A percentile compares a stretch with the other conserved stretches of the same genome.
Conservation (phyloP, 2,888 invertebrate genomes). For the Lithophane ornitopus region DNA sequence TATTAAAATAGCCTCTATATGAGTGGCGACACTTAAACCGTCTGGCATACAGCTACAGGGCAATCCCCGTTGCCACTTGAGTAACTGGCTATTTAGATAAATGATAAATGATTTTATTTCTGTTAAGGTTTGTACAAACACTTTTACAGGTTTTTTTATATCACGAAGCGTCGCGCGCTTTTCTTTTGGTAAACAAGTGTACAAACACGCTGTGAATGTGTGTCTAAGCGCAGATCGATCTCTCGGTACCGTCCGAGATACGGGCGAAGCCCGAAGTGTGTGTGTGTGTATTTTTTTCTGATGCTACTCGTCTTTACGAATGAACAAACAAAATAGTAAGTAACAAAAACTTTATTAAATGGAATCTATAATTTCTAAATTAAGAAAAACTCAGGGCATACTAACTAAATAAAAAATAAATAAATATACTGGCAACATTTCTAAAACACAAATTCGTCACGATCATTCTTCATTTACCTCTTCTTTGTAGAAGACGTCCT, state of each 20-base stretch:
- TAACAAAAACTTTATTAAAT: neutral
- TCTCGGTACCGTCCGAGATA: neutral
- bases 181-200: neutral
- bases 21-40: neutral
- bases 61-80: neutral
- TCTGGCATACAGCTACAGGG: neutral
- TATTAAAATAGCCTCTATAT: neutral
- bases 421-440: neutral
- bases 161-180: neutral
- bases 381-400: neutral
- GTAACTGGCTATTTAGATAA: neutral
- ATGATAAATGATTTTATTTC: neutral
- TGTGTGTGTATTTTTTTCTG: neutral
- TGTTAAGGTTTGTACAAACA: neutral
- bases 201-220: neutral
- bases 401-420: neutral
- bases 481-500: constrained; percentile 11
- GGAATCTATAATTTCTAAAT: neutral
- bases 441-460: neutral
- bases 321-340: no score
- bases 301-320: no score
- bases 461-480: constrained; percentile 40
- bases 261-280: no score
- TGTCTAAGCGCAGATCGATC: neutral
- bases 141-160: no score